These are phyloP conservation scores for Taenioides sp. DNA, from an alignment of 2,797 vertebrate species.

Conservation along the genomic window DNA sequence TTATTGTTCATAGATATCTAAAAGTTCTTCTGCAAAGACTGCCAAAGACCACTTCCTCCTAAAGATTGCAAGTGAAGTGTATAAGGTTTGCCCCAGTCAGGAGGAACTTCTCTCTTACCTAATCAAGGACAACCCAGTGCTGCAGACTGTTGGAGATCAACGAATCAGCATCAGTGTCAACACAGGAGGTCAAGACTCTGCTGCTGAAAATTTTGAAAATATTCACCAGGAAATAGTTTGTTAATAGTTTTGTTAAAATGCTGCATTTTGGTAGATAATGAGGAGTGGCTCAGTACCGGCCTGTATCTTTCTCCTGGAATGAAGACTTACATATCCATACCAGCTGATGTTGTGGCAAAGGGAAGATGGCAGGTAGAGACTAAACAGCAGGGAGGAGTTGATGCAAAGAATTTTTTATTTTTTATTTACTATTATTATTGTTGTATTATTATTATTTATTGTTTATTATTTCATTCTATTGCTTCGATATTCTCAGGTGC, in stretches of 20 bases:
- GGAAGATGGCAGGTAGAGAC: slow-evolving; percentile 74
- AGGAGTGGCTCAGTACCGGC: slow-evolving; percentile 87
- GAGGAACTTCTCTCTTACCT: slow-evolving; percentile 74
- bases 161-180: slow-evolving; percentile 55
- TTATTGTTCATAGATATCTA: slow-evolving; percentile 48
- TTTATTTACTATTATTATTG: too few species aligned
- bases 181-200: slow-evolving; percentile 57
- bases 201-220: neutral
- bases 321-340: slow-evolving; percentile 78
- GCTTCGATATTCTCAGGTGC: neutral
- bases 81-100: slow-evolving; percentile 64
- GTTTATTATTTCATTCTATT: too few species aligned
- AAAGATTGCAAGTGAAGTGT: slow-evolving; percentile 67
- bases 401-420: neutral
- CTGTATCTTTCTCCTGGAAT: slow-evolving; percentile 85
- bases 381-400: neutral
- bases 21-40: slow-evolving; percentile 50
- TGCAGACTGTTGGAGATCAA: slow-evolving; percentile 62
- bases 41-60: slow-evolving; percentile 75
- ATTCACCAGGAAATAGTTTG: neutral
- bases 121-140: slow-evolving; percentile 57
- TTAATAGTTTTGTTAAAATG: neutral
- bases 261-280: slow-evolving; percentile 49
- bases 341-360: slow-evolving; percentile 70
- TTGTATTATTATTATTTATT: too few species aligned